A percentile compares a stretch with the other conserved stretches of the same genome.
phyloP scores from a whole-genome alignment of 2,888 invertebrate species.

The Drosophila pullipes region DNA sequence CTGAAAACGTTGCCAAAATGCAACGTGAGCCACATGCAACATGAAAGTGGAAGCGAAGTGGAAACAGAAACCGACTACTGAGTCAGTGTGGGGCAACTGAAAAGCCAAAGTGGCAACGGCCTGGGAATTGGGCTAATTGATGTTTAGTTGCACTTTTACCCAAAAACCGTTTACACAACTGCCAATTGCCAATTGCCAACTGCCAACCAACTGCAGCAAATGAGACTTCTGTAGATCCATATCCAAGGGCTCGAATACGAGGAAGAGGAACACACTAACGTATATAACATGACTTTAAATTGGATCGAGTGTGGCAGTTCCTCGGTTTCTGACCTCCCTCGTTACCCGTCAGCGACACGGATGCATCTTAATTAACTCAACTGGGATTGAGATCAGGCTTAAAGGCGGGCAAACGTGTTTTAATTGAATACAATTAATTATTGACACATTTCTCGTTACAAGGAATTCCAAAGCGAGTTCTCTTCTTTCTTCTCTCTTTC shows the following conservation, averaged over 20 bases:
- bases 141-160: slow-evolving; percentile 85
- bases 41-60: slow-evolving; percentile 68
- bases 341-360: slow-evolving; percentile 62
- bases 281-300: slow-evolving; percentile 50
- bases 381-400: slow-evolving; percentile 20
- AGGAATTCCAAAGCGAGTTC: slow-evolving; percentile 66
- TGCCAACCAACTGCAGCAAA: slow-evolving; percentile 25
- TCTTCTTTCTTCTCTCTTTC: neutral
- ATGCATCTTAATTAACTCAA: slow-evolving; percentile 82
- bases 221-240: slow-evolving; percentile 50
- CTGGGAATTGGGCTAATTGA: slow-evolving; percentile 85
- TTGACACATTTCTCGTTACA: slow-evolving; percentile 82
- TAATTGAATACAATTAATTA: slow-evolving; percentile 85
- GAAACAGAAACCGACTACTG: slow-evolving; percentile 55
- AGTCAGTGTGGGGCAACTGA: slow-evolving; percentile 33
- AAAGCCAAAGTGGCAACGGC: slow-evolving; percentile 65
- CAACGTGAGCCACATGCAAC: slow-evolving; percentile 78
- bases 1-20: slow-evolving; percentile 67
- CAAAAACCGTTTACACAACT: slow-evolving; percentile 78
- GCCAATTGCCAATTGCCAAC: slow-evolving; percentile 39
- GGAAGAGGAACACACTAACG: slow-evolving; percentile 26
- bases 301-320: slow-evolving; percentile 27
- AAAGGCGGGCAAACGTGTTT: slow-evolving; percentile 55
- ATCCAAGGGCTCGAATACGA: slow-evolving; percentile 29
- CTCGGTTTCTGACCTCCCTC: slow-evolving; percentile 15